These are phyloP conservation scores for Silurus asotus DNA, from an alignment of 2,113 vertebrate genomes.

Conservation along the genomic window DNA sequence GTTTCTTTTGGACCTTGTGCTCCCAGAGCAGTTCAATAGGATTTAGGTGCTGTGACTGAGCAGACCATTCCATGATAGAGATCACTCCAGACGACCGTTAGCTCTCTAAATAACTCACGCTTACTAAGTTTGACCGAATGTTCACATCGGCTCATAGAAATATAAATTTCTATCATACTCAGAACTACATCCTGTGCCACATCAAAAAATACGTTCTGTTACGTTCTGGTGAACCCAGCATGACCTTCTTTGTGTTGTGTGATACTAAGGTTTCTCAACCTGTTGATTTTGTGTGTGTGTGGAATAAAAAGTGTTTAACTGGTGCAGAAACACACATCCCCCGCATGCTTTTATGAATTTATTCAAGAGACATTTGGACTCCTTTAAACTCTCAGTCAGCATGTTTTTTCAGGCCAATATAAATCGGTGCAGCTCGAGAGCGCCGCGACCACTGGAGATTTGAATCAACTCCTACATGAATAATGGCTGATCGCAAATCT, in stretches of 20 bases:
- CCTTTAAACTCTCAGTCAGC: conserved; percentile 21
- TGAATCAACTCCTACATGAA: conserved; percentile 26
- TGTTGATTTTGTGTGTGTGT: not conserved
- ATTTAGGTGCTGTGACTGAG: too few relatives aligned
- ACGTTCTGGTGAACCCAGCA: not conserved
- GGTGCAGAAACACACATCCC: not conserved
- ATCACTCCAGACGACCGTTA: too few relatives aligned
- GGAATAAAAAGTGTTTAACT: not conserved
- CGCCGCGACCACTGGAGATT: conserved; percentile 11
- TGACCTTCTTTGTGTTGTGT: not conserved
- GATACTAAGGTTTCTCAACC: not conserved
- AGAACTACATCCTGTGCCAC: too few relatives aligned
- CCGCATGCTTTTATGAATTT: not conserved
- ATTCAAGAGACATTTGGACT: conserved; percentile 26
- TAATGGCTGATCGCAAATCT: conserved; percentile 26
- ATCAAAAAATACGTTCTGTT: too few relatives aligned
- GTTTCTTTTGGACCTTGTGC: too few relatives aligned
- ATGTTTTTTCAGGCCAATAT: conserved; percentile 12
- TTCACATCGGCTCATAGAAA: too few relatives aligned
- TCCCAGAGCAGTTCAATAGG: too few relatives aligned
- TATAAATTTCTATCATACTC: too few relatives aligned
- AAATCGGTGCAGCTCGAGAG: conserved; percentile 16
- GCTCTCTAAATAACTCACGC: too few relatives aligned
- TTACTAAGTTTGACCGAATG: too few relatives aligned
- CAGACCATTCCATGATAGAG: too few relatives aligned